Percentiles rank a stretch among this genome's conserved stretches.
Conservation (phyloP, 2,113 vertebrate species). For the Hystrix brachyura region DNA sequence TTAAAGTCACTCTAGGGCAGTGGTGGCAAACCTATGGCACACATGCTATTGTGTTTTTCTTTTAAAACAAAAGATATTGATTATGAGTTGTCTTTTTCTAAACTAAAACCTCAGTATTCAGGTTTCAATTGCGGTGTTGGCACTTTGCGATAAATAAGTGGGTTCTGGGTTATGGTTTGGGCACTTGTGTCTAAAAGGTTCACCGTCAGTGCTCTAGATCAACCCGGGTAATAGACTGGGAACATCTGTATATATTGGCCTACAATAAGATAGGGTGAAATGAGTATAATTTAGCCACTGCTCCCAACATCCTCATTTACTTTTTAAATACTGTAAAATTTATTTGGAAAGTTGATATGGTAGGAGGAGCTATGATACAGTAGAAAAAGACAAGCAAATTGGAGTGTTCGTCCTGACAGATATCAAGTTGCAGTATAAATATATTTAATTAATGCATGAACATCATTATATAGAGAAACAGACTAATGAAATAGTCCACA, state of each 20-base stretch:
- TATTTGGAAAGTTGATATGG: not conserved
- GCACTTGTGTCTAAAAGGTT: not conserved
- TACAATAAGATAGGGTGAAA: not conserved
- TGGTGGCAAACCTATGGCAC: not conserved
- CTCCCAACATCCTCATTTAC: not conserved
- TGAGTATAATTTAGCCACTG: not conserved
- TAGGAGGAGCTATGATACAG: not conserved
- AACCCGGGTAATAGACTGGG: not conserved
- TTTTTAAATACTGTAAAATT: not conserved
- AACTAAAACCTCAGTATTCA: not conserved
- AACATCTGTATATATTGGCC: not conserved
- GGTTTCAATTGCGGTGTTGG: not conserved
- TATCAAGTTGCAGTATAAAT: not conserved
- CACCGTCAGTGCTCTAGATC: not conserved
- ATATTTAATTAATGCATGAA: not conserved
- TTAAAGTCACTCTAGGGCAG: not conserved
- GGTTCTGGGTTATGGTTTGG: not conserved
- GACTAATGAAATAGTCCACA: not conserved
- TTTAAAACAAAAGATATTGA: not conserved
- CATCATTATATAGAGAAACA: not conserved
- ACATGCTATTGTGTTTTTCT: not conserved
- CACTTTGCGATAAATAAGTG: not conserved
- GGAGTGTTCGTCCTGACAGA: not conserved
- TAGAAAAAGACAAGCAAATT: not conserved
- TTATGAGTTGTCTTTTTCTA: not conserved